Conservation (phyloP, 1,140 invertebrate species). For the Drosophila punjabiensis region DNA sequence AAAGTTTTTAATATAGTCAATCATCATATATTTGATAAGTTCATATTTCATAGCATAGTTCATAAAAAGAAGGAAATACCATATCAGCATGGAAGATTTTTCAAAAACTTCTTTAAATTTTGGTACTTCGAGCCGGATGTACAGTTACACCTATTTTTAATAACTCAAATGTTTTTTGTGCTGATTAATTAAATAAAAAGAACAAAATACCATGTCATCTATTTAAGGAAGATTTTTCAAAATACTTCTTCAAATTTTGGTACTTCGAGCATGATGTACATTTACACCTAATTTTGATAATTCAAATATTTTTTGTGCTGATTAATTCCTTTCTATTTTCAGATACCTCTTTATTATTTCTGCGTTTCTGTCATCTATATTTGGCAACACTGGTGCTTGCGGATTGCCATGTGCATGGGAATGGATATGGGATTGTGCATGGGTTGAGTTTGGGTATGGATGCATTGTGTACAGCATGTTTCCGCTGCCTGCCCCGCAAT, state of each 20-base stretch:
- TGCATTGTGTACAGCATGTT: slow-evolving; percentile 77
- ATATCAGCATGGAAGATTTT: too few relatives aligned
- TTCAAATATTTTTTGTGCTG: background rate
- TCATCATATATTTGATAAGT: too few relatives aligned
- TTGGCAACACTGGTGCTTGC: slow-evolving; percentile 21
- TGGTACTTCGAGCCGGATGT: background rate
- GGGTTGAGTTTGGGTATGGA: slow-evolving; percentile 24
- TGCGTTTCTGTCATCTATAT: too few relatives aligned
- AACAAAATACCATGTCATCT: too few relatives aligned
- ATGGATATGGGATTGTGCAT: slow-evolving; percentile 29
- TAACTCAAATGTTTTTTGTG: background rate
- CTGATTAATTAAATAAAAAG: background rate
- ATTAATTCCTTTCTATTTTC: background rate
- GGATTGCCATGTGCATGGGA: slow-evolving; percentile 26
- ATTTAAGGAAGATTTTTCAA: too few relatives aligned
- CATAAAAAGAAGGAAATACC: too few relatives aligned
- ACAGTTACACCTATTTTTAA: background rate
- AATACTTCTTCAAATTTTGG: too few relatives aligned
- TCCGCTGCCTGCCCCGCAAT: slow-evolving; percentile 50
- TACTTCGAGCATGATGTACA: background rate
- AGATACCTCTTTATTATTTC: background rate
- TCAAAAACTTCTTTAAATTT: too few relatives aligned
- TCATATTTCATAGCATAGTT: too few relatives aligned
- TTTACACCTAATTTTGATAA: background rate
- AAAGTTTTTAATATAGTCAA: background rate